Percentiles rank a stretch among this genome's conserved stretches.
Conservation (phyloP, 2,113 vertebrate species). For the Lampris megalopsis region DNA sequence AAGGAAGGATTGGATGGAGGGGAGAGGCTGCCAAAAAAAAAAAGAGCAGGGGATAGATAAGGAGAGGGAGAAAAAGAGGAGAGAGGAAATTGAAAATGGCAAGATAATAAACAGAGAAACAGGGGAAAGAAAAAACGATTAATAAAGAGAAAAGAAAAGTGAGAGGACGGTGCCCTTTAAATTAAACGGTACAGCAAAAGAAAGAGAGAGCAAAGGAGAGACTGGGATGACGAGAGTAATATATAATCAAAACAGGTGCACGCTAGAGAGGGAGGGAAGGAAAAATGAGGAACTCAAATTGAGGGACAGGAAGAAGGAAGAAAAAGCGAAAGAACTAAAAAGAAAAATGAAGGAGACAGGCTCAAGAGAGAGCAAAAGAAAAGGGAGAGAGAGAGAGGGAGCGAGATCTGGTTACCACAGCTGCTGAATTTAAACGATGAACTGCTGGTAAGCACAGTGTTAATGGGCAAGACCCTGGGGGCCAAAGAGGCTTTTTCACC, state of each 20-base stretch:
- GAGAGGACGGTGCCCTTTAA: neutral
- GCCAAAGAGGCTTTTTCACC: slow-evolving; percentile 9
- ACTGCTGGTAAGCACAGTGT: slow-evolving; percentile 13
- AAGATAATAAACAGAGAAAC: slow-evolving; percentile 3
- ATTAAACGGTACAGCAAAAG: neutral
- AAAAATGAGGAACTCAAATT: neutral
- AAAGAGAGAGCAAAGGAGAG: neutral
- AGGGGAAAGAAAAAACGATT: neutral
- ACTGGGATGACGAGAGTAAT: too few relatives aligned
- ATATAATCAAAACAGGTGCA: too few relatives aligned
- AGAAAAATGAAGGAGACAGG: slow-evolving; percentile 1
- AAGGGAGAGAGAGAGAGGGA: slow-evolving; percentile 16
- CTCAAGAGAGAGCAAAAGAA: neutral
- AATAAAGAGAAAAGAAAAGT: slow-evolving; percentile 3
- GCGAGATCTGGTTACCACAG: slow-evolving; percentile 11
- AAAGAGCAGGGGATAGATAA: neutral
- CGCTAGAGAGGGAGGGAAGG: neutral
- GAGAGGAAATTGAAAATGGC: neutral
- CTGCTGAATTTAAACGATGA: slow-evolving; percentile 47
- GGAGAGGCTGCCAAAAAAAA: neutral
- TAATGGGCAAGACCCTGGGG: slow-evolving; percentile 11
- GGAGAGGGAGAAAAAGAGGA: neutral
- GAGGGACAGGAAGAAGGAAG: neutral
- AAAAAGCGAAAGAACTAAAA: slow-evolving; percentile 4
- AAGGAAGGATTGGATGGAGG: neutral